Evolutionary conservation across 1,140 invertebrate genomes (phyloP).

Genomic region (Globodera ellingtonae): DNA sequence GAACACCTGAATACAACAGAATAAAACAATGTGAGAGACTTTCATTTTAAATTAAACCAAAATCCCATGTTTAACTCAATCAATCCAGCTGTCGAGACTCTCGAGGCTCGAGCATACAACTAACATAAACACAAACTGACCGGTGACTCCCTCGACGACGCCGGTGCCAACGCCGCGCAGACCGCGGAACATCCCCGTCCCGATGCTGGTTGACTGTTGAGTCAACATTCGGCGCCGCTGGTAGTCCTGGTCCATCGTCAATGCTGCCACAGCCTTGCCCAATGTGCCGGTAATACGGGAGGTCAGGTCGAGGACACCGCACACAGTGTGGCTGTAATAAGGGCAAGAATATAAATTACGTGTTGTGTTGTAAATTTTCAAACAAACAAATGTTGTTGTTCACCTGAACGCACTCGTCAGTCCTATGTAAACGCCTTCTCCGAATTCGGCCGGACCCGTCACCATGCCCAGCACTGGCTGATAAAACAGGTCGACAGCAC

Average conservation of each 20-base stretch:
- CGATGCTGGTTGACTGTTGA: slow-evolving; percentile 82
- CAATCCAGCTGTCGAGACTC: too few species aligned
- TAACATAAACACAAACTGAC: neutral
- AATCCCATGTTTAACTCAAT: too few species aligned
- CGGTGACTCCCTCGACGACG: slow-evolving; percentile 60
- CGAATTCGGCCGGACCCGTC: slow-evolving; percentile 96
- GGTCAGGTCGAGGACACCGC: slow-evolving; percentile 92
- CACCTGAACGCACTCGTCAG: slow-evolving; percentile 33
- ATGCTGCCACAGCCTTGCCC: slow-evolving; percentile 88
- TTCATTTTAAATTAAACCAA: too few species aligned
- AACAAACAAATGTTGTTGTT: too few species aligned
- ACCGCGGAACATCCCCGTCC: slow-evolving; percentile 87
- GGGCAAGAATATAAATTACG: neutral
- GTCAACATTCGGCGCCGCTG: slow-evolving; percentile 86
- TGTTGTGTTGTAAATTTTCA: neutral
- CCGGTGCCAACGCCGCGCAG: slow-evolving; percentile 92
- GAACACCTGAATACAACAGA: slow-evolving; percentile 73
- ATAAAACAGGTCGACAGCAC: slow-evolving; percentile 95
- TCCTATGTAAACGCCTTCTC: slow-evolving; percentile 82
- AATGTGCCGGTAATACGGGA: slow-evolving; percentile 82
- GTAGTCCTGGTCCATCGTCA: slow-evolving; percentile 95
- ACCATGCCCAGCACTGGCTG: slow-evolving; percentile 96
- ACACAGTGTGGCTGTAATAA: slow-evolving; percentile 88
- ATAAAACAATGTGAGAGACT: slow-evolving; percentile 63
- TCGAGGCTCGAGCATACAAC: neutral